Conservation (phyloP, 2,888 invertebrate species). For the Hydriomena furcata region DNA sequence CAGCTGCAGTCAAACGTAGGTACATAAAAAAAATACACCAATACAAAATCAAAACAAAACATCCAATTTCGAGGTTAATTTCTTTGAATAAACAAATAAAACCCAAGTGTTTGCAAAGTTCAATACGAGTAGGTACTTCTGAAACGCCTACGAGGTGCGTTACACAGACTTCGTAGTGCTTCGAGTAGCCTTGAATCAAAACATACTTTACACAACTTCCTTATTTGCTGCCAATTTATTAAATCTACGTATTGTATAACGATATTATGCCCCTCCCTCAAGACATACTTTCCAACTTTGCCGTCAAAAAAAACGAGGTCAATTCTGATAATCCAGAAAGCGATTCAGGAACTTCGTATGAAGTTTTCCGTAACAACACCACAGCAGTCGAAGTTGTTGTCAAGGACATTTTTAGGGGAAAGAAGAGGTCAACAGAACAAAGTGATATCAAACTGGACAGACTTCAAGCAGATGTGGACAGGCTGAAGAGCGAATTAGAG, state of each 20-base stretch:
- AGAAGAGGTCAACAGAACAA: constrained; percentile 23
- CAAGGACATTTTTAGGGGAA: constrained; percentile 56
- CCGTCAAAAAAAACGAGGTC: constrained; percentile 18
- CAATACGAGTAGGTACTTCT: constrained; percentile 17
- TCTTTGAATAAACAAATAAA: constrained; percentile 27
- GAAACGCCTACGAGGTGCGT: constrained; percentile 35
- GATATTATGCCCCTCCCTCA: constrained; percentile 14
- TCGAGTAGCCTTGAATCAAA: background rate
- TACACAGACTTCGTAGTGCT: background rate
- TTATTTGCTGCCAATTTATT: background rate
- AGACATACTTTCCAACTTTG: constrained; percentile 7
- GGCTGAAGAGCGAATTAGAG: constrained; percentile 49
- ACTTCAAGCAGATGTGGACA: constrained; percentile 49
- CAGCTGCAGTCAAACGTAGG: no score
- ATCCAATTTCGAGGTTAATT: constrained; percentile 10
- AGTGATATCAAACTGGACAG: constrained; percentile 34
- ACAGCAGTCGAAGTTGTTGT: constrained; percentile 69
- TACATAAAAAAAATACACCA: no score
- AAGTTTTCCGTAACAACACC: constrained; percentile 66
- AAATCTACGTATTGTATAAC: background rate
- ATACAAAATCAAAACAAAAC: constrained; percentile 27
- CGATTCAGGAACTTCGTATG: constrained; percentile 49
- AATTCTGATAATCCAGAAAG: constrained; percentile 6
- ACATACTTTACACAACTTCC: background rate
- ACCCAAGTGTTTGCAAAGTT: constrained; percentile 35